Evolutionary conservation across 1,140 invertebrate genomes (phyloP).

Genomic region (Meloidogyne chitwoodi): DNA sequence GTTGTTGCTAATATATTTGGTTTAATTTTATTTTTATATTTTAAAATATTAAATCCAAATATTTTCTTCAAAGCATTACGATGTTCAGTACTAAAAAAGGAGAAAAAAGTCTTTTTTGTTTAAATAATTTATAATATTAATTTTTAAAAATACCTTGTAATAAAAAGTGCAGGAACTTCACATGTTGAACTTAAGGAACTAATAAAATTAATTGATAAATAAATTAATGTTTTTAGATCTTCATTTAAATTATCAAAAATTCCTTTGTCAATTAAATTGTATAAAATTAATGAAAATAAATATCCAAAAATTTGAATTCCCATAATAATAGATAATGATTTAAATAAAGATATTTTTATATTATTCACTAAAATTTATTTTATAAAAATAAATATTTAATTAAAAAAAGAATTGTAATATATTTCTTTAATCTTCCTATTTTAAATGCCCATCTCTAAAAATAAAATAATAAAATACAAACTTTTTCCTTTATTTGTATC

Average conservation of each 20-base stretch:
- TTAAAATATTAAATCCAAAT: background rate
- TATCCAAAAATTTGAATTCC: background rate
- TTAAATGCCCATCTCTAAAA: too few species aligned
- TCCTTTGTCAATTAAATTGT: background rate
- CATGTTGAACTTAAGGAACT: background rate
- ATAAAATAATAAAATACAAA: background rate
- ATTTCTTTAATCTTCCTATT: too few species aligned
- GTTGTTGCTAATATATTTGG: background rate
- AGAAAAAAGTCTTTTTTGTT: too few species aligned
- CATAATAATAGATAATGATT: background rate
- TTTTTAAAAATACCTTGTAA: background rate
- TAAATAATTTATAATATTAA: too few species aligned
- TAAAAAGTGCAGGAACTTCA: conserved; percentile 3
- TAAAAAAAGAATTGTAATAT: too few species aligned
- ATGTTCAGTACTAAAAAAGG: background rate
- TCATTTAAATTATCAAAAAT: background rate
- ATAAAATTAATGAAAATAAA: background rate
- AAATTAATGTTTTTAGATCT: background rate
- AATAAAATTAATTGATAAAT: background rate
- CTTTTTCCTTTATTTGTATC: background rate
- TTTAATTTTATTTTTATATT: background rate
- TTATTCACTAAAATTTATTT: background rate
- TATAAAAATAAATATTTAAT: background rate
- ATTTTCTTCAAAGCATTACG: background rate
- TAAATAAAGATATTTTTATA: background rate